These are phyloP conservation scores for Isurus oxyrinchus DNA, from an alignment of 2,113 vertebrate species.

Conservation along the genomic window DNA sequence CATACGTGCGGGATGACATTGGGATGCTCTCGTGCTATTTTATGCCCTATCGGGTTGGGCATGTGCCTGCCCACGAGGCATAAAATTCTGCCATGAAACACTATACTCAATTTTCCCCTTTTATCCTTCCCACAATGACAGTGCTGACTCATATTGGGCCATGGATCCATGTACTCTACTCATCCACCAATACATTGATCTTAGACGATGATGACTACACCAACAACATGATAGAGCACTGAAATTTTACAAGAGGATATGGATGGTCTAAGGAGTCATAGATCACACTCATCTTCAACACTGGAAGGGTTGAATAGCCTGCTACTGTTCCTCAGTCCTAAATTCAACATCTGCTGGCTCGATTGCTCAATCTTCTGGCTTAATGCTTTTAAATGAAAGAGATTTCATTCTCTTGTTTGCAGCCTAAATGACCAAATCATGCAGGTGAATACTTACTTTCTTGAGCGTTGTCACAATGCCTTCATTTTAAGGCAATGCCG, in stretches of 20 bases:
- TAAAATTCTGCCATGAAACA: background rate
- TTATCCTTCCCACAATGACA: background rate
- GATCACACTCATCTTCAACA: background rate
- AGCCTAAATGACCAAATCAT: background rate
- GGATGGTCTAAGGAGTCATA: background rate
- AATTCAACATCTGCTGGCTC: too few relatives aligned
- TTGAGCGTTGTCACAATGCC: background rate
- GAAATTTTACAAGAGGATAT: too few relatives aligned
- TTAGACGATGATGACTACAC: background rate
- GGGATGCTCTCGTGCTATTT: too few relatives aligned
- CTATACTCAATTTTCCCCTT: background rate
- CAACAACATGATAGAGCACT: background rate
- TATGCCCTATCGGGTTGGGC: too few relatives aligned
- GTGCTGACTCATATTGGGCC: background rate
- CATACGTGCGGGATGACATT: too few relatives aligned
- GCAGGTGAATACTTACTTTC: background rate
- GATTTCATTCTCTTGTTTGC: background rate
- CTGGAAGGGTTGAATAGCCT: too few relatives aligned
- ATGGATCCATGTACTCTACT: background rate
- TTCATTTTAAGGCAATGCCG: background rate
- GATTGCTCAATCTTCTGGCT: background rate
- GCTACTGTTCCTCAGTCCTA: too few relatives aligned
- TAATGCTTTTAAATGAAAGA: background rate
- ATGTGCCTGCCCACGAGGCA: too few relatives aligned
- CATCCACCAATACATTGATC: background rate